phyloP scores from a whole-genome alignment of 2,888 invertebrate species.

The Sinhomidia bicolor region DNA sequence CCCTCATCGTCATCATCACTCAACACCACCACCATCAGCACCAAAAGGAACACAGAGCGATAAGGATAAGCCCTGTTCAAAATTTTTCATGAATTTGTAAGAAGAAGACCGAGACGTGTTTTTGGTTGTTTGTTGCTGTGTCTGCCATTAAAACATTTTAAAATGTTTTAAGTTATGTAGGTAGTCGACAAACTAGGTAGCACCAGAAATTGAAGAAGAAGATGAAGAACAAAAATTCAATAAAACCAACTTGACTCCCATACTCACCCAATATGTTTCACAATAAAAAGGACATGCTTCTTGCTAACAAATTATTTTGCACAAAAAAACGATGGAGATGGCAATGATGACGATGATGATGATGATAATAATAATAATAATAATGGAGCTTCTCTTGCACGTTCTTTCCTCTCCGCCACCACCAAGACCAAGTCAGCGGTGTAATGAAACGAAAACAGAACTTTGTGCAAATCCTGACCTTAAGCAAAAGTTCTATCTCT shows the following conservation, averaged over 20 bases:
- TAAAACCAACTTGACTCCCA: conserved; percentile 23
- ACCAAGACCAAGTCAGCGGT: neutral
- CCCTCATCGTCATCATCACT: neutral
- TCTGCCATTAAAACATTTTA: too few relatives aligned
- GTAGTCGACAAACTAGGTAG: conserved; percentile 45
- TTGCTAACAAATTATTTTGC: neutral
- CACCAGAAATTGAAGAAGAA: too few relatives aligned
- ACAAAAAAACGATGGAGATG: neutral
- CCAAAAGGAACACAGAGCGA: too few relatives aligned
- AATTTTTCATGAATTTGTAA: conserved; percentile 38
- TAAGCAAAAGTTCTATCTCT: conserved; percentile 55
- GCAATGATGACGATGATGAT: neutral
- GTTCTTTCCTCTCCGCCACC: neutral
- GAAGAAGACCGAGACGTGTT: too few relatives aligned
- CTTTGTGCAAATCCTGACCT: conserved; percentile 63
- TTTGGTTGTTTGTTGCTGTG: too few relatives aligned
- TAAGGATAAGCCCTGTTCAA: neutral
- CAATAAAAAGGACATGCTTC: neutral
- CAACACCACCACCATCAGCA: too few relatives aligned
- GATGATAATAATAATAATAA: conserved; percentile 5
- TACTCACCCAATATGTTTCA: conserved; percentile 15
- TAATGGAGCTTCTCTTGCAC: neutral
- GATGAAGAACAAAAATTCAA: conserved; percentile 29
- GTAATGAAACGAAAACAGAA: conserved; percentile 11
- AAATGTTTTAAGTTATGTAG: too few relatives aligned